A percentile compares a stretch with the other conserved stretches of the same genome.
phyloP scores from a whole-genome alignment of 2,113 vertebrate species.

The Xyliphius kryptos region DNA sequence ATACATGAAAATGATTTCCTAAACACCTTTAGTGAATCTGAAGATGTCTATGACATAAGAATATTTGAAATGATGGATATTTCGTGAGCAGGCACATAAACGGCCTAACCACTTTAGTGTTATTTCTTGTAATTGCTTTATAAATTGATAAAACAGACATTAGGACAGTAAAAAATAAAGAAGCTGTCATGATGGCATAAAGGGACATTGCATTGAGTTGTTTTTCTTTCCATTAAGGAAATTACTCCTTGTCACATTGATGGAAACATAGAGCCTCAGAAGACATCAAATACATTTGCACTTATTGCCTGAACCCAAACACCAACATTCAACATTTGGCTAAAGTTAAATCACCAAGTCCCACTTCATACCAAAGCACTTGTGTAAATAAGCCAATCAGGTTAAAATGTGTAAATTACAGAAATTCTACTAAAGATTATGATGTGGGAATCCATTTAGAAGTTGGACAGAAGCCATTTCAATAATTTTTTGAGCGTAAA shows the following conservation, averaged over 20 bases:
- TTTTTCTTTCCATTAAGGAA: slow-evolving; percentile 5
- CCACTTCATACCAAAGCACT: slow-evolving; percentile 18
- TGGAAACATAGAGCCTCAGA: slow-evolving; percentile 16
- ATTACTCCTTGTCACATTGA: slow-evolving; percentile 2
- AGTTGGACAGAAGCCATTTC: slow-evolving; percentile 7
- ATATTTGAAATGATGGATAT: slow-evolving; percentile 1
- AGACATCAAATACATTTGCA: slow-evolving; percentile 21
- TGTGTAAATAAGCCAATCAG: slow-evolving; percentile 27
- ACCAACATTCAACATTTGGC: slow-evolving; percentile 8
- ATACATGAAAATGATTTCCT: background rate
- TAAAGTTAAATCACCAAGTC: slow-evolving; percentile 15
- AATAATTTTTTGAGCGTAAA: slow-evolving; percentile 25
- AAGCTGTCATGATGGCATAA: slow-evolving; percentile 21
- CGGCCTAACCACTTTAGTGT: slow-evolving; percentile 26
- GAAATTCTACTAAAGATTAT: slow-evolving; percentile 6
- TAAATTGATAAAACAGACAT: slow-evolving; percentile 19
- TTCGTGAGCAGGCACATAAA: slow-evolving; percentile 29
- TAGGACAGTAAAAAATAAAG: slow-evolving; percentile 14
- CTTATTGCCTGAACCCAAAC: slow-evolving; percentile 34
- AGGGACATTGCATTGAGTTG: slow-evolving; percentile 30
- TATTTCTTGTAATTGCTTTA: slow-evolving; percentile 25
- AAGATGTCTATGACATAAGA: slow-evolving; percentile 10
- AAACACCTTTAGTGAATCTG: slow-evolving; percentile 4
- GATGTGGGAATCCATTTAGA: slow-evolving; percentile 9
- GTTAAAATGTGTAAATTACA: slow-evolving; percentile 18